Evolutionary conservation across 2,113 vertebrate genomes (phyloP).

Genomic region (Tragelaphus scriptus): DNA sequence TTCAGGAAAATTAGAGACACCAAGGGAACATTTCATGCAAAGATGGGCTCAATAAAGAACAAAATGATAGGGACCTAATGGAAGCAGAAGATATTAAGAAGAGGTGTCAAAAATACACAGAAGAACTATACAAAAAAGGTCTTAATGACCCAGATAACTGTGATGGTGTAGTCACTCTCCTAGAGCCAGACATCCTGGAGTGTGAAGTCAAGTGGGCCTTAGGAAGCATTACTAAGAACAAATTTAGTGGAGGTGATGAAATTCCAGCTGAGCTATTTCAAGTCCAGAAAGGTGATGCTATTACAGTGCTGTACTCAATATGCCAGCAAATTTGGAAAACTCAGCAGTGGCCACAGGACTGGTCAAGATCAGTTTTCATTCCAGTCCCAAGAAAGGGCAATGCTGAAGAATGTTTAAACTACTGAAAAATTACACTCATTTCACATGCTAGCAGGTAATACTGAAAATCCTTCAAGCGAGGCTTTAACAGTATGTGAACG

Average conservation of each 20-base stretch:
- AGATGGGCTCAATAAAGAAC: neutral
- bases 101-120: neutral
- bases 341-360: neutral
- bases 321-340: neutral
- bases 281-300: neutral
- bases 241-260: neutral
- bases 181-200: neutral
- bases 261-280: neutral
- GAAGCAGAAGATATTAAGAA: neutral
- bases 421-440: neutral
- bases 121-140: neutral
- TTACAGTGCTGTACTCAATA: neutral
- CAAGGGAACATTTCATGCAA: neutral
- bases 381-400: neutral
- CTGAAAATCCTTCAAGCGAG: neutral
- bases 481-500: neutral
- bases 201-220: neutral
- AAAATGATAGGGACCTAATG: neutral
- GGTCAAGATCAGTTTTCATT: neutral
- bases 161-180: neutral
- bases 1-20: neutral
- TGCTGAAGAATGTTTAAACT: neutral
- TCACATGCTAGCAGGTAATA: neutral
- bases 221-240: neutral
- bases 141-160: neutral